phyloP scores from a whole-genome alignment of 2,797 vertebrate species.

The Erpetoichthys calabaricus region DNA sequence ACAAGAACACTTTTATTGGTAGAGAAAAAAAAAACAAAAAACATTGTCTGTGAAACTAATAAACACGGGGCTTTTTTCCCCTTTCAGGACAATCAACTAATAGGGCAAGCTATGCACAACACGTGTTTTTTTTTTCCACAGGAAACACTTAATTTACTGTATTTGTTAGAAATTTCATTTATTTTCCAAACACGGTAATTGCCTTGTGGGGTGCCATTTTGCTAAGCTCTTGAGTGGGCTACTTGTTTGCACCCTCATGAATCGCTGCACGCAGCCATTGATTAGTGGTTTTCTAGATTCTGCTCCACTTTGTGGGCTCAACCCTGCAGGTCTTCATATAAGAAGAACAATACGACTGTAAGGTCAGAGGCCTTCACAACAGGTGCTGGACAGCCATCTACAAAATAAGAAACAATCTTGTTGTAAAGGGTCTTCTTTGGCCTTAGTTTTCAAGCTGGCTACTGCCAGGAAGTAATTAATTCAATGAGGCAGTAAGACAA shows the following conservation, averaged over 20 bases:
- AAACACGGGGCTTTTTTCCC: too few relatives aligned
- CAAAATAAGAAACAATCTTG: neutral
- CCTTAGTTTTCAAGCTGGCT: too few relatives aligned
- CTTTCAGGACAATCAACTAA: too few relatives aligned
- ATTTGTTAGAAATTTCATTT: slow-evolving; percentile 48
- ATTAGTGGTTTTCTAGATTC: slow-evolving; percentile 16
- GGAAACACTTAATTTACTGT: slow-evolving; percentile 52
- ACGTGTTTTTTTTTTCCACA: slow-evolving; percentile 15
- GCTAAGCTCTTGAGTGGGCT: slow-evolving; percentile 15
- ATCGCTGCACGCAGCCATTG: slow-evolving; percentile 5
- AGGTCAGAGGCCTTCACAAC: slow-evolving; percentile 4
- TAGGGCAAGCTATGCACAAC: too few relatives aligned
- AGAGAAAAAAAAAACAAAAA: too few relatives aligned
- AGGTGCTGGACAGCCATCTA: slow-evolving; percentile 1
- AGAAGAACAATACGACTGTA: slow-evolving; percentile 7
- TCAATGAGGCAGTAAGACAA: too few relatives aligned
- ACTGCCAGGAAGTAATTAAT: too few relatives aligned
- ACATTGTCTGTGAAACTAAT: too few relatives aligned
- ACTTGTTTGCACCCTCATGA: slow-evolving; percentile 16
- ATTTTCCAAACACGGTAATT: slow-evolving; percentile 51
- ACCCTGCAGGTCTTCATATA: slow-evolving; percentile 8
- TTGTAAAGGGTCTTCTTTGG: too few relatives aligned
- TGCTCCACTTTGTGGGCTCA: slow-evolving; percentile 6
- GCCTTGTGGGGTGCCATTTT: slow-evolving; percentile 32
- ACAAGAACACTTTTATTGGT: too few relatives aligned